phyloP scores from a whole-genome alignment of 2,797 vertebrate genomes.

The Graptemys geographica region DNA sequence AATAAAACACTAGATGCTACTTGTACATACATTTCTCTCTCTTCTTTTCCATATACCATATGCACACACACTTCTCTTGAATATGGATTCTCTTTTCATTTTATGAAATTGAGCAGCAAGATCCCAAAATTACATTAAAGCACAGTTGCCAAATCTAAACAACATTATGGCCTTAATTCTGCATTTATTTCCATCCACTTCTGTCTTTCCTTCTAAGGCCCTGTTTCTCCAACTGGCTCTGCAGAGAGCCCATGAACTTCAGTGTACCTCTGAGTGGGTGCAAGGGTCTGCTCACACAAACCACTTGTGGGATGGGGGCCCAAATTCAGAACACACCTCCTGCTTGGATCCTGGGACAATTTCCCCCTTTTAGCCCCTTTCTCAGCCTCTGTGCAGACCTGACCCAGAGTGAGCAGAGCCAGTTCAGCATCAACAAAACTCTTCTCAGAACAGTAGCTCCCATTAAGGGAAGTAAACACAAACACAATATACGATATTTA shows the following conservation, averaged over 20 bases:
- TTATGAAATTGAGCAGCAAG: background rate
- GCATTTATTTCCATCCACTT: background rate
- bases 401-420: background rate
- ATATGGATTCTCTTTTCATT: background rate
- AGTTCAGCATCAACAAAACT: background rate
- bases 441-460: slow-evolving; percentile 16
- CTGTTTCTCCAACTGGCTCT: background rate
- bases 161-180: background rate
- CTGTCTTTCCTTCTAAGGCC: background rate
- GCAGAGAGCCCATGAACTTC: background rate
- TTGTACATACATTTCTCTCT: background rate
- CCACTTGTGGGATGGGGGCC: accelerated
- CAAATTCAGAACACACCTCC: background rate
- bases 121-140: background rate
- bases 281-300: background rate
- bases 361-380: background rate
- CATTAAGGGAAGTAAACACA: background rate
- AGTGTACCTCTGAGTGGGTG: accelerated
- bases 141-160: background rate
- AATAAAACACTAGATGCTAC: background rate
- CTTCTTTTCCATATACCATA: background rate
- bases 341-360: background rate
- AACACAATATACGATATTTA: background rate
- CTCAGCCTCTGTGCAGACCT: background rate
- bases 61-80: background rate